Evolutionary conservation across 1,140 invertebrate genomes (phyloP), one percentile per base, ranked within the genome.

Genomic region (Heliconius congener): DNA sequence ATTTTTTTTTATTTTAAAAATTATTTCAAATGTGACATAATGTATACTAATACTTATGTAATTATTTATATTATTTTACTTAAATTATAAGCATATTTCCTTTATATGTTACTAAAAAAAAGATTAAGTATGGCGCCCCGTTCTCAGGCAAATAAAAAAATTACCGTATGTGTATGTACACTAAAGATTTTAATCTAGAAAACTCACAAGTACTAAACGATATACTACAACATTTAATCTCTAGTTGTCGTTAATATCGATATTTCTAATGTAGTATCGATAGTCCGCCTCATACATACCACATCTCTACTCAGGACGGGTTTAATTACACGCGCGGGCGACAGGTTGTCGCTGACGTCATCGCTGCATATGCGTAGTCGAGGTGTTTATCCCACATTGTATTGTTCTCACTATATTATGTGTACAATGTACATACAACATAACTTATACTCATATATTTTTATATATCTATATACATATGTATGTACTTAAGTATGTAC

Each of bases 301-400:
- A 6, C 87, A 75, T 78, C 90, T 66, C 89, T 91, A 87, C 82
- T 83, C 85, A 84, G 86, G 87, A 86, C 89, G 90, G 91, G 91
- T 92, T 94, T 94, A 94, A 94, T 94, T 94, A 94, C 92, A 91
- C 86, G 88, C 90, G 89, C 90, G 91, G 92, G 92, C 92, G 92
- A 94, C 92, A 94, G 92, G 92, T 94, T 92, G 92, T 91, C 92
- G 84, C 85, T 94, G 92, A 94, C 92, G 92, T 94, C 91, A 93
- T 84, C 85, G 81, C 86, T 87, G 90, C 91, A 90, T 86, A 84
- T 85, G 85, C 81, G 85, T 80, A 79, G 81, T 75, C 78, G 81
- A 85, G 82, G 84, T 87, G 86, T 83, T 85, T 79, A 79, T 82
- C 83, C 78, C 85, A 81, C 81, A 83, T 60, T 57, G 79, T 77